Conservation (phyloP, 2,113 vertebrate species). For the Pelvicachromis taeniatus region DNA sequence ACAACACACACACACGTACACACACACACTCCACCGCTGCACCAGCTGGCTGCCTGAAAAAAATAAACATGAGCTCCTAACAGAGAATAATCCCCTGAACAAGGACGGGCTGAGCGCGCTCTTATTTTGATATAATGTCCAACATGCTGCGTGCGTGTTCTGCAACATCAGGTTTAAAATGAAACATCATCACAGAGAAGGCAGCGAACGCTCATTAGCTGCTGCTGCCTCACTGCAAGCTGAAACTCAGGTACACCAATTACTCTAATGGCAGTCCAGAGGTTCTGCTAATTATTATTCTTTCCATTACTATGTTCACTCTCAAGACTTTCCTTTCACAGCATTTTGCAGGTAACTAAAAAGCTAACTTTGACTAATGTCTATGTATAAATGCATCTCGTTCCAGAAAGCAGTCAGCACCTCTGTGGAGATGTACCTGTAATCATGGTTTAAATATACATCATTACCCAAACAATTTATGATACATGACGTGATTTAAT, state of each 20-base stretch:
- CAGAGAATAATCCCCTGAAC: slow-evolving; percentile 57
- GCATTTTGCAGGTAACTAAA: background rate
- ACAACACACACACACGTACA: background rate
- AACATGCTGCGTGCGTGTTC: slow-evolving; percentile 31
- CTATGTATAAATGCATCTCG: background rate
- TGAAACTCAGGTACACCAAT: background rate
- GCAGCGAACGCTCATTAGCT: slow-evolving; percentile 15
- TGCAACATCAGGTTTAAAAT: slow-evolving; percentile 45
- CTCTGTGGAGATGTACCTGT: background rate
- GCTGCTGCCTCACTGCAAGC: background rate
- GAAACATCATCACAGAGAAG: slow-evolving; percentile 6
- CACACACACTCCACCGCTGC: background rate
- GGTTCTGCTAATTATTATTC: background rate
- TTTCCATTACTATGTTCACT: background rate
- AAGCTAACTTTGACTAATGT: background rate
- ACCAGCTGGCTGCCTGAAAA: slow-evolving; percentile 49
- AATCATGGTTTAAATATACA: background rate
- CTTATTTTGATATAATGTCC: slow-evolving; percentile 53
- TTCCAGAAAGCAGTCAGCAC: background rate
- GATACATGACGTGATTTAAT: background rate
- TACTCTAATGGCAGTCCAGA: background rate
- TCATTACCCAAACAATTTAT: background rate
- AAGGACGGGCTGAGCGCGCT: slow-evolving; percentile 51
- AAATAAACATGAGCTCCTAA: slow-evolving; percentile 37
- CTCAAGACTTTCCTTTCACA: background rate